A percentile compares a stretch with the other conserved stretches of the same genome.
These are phyloP conservation scores for Drosophila aff. DNA, from an alignment of 1,140 invertebrate species.

Conservation along the genomic window DNA sequence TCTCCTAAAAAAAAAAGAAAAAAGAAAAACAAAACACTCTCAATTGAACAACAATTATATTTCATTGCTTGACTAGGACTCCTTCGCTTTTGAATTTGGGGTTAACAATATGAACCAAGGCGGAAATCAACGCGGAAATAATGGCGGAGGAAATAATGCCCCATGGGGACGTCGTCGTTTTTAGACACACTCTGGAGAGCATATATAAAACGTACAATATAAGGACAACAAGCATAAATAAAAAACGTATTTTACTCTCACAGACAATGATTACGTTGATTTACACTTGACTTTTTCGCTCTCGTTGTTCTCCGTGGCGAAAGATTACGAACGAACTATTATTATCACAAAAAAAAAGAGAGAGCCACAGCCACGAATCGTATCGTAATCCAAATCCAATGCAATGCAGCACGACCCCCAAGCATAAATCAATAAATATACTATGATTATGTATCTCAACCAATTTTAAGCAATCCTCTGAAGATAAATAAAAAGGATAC, in stretches of 20 bases:
- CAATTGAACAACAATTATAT: conserved; percentile 78
- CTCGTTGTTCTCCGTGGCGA: neutral
- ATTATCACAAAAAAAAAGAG: neutral
- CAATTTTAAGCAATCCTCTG: conserved; percentile 15
- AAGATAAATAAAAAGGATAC: conserved; percentile 6
- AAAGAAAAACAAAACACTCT: conserved; percentile 29
- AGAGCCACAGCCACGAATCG: conserved; percentile 10
- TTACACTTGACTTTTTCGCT: conserved; percentile 32
- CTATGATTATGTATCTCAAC: conserved; percentile 41
- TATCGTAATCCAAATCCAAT: conserved; percentile 21
- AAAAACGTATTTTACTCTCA: conserved; percentile 9
- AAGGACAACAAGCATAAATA: conserved; percentile 8
- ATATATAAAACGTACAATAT: conserved; percentile 2
- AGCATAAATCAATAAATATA: conserved; percentile 22
- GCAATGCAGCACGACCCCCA: conserved; percentile 4
- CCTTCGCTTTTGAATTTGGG: conserved; percentile 84
- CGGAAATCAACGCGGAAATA: conserved; percentile 81
- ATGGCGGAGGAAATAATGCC: conserved; percentile 78
- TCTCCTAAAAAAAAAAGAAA: neutral
- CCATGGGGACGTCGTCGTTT: conserved; percentile 84
- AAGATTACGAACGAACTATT: conserved; percentile 7
- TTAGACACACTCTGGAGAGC: conserved; percentile 52
- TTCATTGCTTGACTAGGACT: conserved; percentile 75
- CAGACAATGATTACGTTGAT: conserved; percentile 29
- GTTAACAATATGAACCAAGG: conserved; percentile 83